These are phyloP conservation scores for Budorcas taxicolor DNA, from an alignment of 2,113 vertebrate genomes.

Conservation along the genomic window DNA sequence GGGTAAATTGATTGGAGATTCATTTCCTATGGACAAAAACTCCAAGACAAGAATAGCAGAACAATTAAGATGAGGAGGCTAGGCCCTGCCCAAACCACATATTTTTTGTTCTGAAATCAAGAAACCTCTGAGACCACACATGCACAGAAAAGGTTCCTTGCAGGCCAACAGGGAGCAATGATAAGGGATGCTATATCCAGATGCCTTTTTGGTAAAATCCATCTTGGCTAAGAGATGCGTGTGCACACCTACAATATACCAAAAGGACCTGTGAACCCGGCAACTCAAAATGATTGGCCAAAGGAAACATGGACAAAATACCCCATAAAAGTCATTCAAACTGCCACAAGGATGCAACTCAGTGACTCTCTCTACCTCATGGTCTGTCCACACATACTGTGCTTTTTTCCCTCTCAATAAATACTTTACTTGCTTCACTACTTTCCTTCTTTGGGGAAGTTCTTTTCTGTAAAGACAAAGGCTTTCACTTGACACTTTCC, in stretches of 20 bases:
- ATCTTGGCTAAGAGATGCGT: not conserved
- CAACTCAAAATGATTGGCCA: not conserved
- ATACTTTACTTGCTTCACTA: not conserved
- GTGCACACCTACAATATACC: not conserved
- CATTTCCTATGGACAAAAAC: not conserved
- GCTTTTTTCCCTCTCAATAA: not conserved
- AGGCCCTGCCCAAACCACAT: not conserved
- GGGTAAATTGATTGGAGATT: not conserved
- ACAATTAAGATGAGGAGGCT: not conserved
- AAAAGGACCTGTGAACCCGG: not conserved
- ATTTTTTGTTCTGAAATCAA: not conserved
- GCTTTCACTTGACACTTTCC: not conserved
- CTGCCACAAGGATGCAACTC: not conserved
- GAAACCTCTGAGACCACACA: not conserved
- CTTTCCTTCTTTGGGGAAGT: not conserved
- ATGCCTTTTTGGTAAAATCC: not conserved
- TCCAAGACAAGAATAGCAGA: not conserved
- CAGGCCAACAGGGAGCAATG: not conserved
- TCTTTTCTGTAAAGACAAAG: not conserved
- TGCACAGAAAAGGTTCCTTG: not conserved
- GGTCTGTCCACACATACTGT: not conserved
- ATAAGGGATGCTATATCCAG: not conserved
- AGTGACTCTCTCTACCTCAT: not conserved
- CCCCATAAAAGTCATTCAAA: not conserved
- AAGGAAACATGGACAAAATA: not conserved